These are phyloP conservation scores for Tylochromis polylepis DNA, from an alignment of 2,113 vertebrate genomes.

Conservation along the genomic window DNA sequence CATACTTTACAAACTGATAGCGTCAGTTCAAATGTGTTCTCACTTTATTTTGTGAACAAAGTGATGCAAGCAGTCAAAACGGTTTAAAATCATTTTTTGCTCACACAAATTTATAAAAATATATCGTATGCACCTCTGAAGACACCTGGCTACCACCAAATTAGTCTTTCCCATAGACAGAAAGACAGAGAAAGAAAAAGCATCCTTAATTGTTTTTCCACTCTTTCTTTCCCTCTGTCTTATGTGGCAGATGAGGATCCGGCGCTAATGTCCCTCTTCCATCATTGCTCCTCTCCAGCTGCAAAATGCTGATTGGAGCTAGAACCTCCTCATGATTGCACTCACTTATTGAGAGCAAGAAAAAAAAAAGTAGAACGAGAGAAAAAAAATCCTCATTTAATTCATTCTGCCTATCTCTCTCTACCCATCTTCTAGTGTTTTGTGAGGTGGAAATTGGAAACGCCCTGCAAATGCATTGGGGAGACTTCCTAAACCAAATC, in stretches of 20 bases:
- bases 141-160: background rate
- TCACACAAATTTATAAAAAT: background rate
- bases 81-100: background rate
- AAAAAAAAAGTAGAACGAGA: background rate
- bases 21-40: background rate
- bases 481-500: slow-evolving; percentile 30
- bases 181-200: background rate
- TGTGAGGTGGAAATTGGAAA: slow-evolving; percentile 64
- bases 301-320: slow-evolving; percentile 57
- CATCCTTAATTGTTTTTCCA: slow-evolving; percentile 30
- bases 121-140: background rate
- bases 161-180: background rate
- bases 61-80: background rate
- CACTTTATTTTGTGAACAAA: background rate
- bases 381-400: slow-evolving; percentile 28
- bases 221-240: slow-evolving; percentile 26
- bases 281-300: slow-evolving; percentile 58
- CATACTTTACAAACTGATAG: background rate
- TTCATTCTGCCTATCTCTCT: slow-evolving; percentile 51
- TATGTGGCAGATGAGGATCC: slow-evolving; percentile 40
- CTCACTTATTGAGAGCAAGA: slow-evolving; percentile 33
- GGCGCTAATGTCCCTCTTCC: slow-evolving; percentile 57
- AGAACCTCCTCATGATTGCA: slow-evolving; percentile 51
- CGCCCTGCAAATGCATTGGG: slow-evolving; percentile 28
- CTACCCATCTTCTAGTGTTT: slow-evolving; percentile 52